Conservation (phyloP, 2,888 invertebrate genomes). For the Xanthia icteritia region DNA sequence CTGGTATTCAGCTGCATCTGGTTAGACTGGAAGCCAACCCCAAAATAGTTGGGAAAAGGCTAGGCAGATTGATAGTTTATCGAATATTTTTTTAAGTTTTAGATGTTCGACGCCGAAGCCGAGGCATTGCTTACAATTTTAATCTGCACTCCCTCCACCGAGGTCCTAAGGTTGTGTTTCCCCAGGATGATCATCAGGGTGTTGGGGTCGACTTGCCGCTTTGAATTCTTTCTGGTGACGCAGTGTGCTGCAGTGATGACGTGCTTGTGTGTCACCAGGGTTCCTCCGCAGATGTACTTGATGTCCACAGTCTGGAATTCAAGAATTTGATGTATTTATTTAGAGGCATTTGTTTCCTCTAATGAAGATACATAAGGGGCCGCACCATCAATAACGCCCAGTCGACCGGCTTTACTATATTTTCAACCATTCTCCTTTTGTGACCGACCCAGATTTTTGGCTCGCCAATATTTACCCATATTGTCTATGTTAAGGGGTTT, state of each 20-base stretch:
- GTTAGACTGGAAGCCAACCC: too few relatives aligned
- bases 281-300: constrained; percentile 92
- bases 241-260: constrained; percentile 92
- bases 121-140: too few relatives aligned
- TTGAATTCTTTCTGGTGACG: constrained; percentile 88
- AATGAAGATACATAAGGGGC: background rate
- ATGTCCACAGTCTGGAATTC: constrained; percentile 84
- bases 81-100: too few relatives aligned
- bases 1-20: too few relatives aligned
- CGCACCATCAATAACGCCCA: background rate
- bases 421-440: background rate
- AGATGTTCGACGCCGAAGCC: too few relatives aligned
- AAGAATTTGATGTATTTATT: background rate
- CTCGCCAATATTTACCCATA: background rate
- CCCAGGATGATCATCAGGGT: constrained; percentile 87
- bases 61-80: too few relatives aligned
- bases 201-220: constrained; percentile 82
- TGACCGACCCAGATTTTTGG: background rate
- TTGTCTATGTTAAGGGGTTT: too few relatives aligned
- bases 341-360: background rate
- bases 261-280: constrained; percentile 89
- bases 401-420: background rate
- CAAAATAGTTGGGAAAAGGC: too few relatives aligned
- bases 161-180: constrained; percentile 87
- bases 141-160: constrained; percentile 87